Evolutionary conservation across 1,140 invertebrate genomes (phyloP), one percentile per base, ranked within the genome.

Genomic region (Drosophila yakuba): DNA sequence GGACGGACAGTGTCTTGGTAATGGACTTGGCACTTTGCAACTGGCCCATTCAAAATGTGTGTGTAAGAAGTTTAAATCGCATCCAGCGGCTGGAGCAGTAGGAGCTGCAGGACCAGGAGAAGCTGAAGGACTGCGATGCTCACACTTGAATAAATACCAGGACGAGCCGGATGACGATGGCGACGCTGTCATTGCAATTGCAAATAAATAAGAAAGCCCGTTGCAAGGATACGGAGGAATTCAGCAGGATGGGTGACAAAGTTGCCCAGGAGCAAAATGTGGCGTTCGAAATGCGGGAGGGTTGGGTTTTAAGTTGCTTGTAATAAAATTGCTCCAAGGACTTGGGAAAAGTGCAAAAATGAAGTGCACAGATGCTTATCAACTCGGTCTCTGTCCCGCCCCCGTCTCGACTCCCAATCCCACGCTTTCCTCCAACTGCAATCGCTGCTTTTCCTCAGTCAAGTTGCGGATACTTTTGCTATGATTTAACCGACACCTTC

Each of bases 61-160:
- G 79, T 89, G 84, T 89, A 89, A 89, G 83, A 89, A 88, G 84
- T 88, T 89, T 88, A 88, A 88, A 89, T 89, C 83, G 76, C 83
- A 88, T 83, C 86, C 74, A 56, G 55, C 48, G 44, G 67, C 45
- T 15, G 57, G 47, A 14, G 38, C 38, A 39, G 12, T 0, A 67
- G 35, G 38, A 57, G 74, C 43, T 11, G 35, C 7, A 67, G 36
- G 28, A 43, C 47, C 32, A 32, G 32, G 32, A 67, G 39, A 25
- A 57, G 74, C 47, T 17, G 35, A n/a, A 72, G 38, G 28, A 45
- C 57, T 25, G 41, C 63, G 74, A 68, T 88, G 83, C 84, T 89
- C 80, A 83, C 83, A 88, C 84, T 88, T 88, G 83, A 88, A 77
- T 83, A 88, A 88, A 88, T 89, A 83, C 76, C 72, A 79, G 68